Percentiles rank a stretch among this genome's conserved stretches.
phyloP scores from a whole-genome alignment of 2,113 vertebrate genomes.

The Phocoena sinus region DNA sequence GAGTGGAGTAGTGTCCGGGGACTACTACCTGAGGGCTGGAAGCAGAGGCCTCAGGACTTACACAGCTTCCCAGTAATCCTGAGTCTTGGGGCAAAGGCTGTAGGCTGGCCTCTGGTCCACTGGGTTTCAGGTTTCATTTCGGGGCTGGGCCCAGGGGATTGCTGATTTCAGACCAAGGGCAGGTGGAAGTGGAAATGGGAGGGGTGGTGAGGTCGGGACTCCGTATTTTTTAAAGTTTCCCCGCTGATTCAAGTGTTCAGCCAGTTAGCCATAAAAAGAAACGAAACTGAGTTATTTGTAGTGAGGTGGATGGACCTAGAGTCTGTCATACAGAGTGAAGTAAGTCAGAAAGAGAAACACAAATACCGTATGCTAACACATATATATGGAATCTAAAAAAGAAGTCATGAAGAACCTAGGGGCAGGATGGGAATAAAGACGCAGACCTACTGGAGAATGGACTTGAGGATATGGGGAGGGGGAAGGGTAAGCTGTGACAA shows the following conservation, averaged over 20 bases:
- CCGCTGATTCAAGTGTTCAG: not conserved
- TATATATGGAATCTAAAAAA: no score
- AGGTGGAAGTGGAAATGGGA: not conserved
- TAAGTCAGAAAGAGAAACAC: no score
- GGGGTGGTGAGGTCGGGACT: not conserved
- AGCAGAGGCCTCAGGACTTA: not conserved
- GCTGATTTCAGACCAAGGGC: not conserved
- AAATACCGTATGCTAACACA: no score
- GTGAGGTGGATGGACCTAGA: no score
- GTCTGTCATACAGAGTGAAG: no score
- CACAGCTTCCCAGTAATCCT: not conserved
- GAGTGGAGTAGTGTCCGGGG: not conserved
- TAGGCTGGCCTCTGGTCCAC: not conserved
- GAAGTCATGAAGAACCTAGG: no score
- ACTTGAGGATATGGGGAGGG: no score
- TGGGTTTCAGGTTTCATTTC: not conserved
- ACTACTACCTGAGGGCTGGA: not conserved
- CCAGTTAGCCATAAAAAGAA: not conserved
- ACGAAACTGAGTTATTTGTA: no score
- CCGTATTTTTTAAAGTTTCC: not conserved
- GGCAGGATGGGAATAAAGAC: no score
- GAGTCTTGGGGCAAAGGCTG: not conserved
- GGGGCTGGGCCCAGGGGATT: not conserved
- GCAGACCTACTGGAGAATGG: no score
- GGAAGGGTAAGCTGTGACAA: no score